Evolutionary conservation across 2,113 vertebrate genomes (phyloP).

Genomic region (Ploceus nigricollis): DNA sequence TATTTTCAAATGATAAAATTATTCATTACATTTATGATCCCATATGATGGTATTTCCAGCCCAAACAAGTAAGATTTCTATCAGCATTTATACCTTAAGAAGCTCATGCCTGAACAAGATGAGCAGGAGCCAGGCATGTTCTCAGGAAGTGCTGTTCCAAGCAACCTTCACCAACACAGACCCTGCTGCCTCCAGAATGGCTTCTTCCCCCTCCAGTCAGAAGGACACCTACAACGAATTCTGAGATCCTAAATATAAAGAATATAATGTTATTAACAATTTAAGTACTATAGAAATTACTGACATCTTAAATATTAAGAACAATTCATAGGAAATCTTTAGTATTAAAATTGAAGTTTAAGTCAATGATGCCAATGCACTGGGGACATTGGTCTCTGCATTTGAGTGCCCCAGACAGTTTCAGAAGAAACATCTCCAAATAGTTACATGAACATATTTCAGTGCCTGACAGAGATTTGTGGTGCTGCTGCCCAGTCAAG

Average conservation of each 20-base stretch:
- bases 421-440: background rate
- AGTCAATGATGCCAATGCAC: background rate
- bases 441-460: background rate
- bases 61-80: background rate
- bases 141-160: background rate
- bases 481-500: background rate
- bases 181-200: background rate
- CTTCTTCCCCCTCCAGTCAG: background rate
- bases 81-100: background rate
- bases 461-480: background rate
- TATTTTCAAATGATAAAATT: background rate
- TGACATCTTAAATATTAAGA: background rate
- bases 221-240: background rate
- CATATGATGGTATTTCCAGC: background rate
- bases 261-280: background rate
- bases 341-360: background rate
- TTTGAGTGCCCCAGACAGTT: background rate
- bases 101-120: background rate
- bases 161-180: background rate
- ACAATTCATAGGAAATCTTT: background rate
- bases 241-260: background rate
- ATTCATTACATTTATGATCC: background rate
- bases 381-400: background rate
- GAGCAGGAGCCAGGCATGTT: background rate
- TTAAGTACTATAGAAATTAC: background rate